phyloP scores from a whole-genome alignment of 2,888 invertebrate genomes.

The Lithophane ornitopus region DNA sequence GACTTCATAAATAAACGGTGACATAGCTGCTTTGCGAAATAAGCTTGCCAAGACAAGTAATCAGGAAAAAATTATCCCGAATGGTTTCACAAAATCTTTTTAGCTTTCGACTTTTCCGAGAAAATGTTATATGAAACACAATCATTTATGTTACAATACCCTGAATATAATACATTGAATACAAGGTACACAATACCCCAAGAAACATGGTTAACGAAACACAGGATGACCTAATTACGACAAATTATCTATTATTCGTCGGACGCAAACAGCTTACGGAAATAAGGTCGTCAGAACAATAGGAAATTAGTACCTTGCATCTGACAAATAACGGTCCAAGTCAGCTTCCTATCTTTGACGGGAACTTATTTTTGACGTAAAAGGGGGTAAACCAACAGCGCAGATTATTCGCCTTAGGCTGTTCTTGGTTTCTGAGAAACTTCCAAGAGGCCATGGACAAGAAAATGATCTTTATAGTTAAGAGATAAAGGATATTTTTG shows the following conservation, averaged over 20 bases:
- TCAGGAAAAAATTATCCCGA: background rate
- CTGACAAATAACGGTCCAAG: conserved; percentile 64
- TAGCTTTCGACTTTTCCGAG: background rate
- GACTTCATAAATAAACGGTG: background rate
- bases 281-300: conserved; percentile 54
- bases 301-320: conserved; percentile 59
- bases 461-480: conserved; percentile 41
- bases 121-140: conserved; percentile 18
- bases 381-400: conserved; percentile 73
- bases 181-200: conserved; percentile 34
- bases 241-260: conserved; percentile 52
- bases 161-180: conserved; percentile 22
- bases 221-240: conserved; percentile 55
- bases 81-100: background rate
- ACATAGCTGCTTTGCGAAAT: background rate
- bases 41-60: background rate
- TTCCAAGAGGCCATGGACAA: conserved; percentile 9
- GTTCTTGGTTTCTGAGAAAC: conserved; percentile 49
- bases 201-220: conserved; percentile 43
- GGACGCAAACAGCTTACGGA: conserved; percentile 29
- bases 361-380: conserved; percentile 65
- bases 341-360: conserved; percentile 62
- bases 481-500: conserved; percentile 38
- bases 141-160: conserved; percentile 35
- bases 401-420: conserved; percentile 73